Base-by-base conservation (phyloP, 2,113 vertebrate genomes). In the Limanda limanda region DNA sequence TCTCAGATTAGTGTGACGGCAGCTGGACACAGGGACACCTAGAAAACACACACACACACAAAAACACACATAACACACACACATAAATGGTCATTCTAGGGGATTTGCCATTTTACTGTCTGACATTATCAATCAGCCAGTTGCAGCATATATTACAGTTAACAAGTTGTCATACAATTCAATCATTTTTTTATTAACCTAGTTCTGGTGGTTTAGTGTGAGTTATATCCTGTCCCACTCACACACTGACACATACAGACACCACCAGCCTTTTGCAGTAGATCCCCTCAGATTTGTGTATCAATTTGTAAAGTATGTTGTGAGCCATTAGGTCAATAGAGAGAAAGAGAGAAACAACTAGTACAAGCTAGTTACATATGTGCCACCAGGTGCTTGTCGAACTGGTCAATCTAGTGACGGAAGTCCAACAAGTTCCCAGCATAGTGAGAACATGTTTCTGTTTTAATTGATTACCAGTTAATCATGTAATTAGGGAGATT, bases 1-100 rank as follows among this genome's bases (percentile, higher is more conserved):
- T 37, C 40, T 51, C 45, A 85, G 77, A 88, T 88, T 71, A 81
- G 82, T 64, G 69, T 1, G 11, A 71, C 51, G 58, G 79, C 83
- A 84, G 74, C 82, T 87, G 81, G 51, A 68, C 84, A n/a, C 24
- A 17, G 25, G 67, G 62, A 61, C 68, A 68, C 45, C 52, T 71
- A 20, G 57, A 7, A 25, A 18, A 52, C 35, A 66, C 51, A 52
- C 20, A n/a, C 8, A 52, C 51, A n/a, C 51, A n/a, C 51, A 52
- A 8, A 52, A 20, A 52, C 20, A 52, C 20, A 52, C 7, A 14
- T 54, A 10, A 45, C 40, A 10, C 25, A 27, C 3, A 27, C 25
- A 27, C 25, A n/a, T 37, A 57, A 17, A 24, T n/a, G 3, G 6
- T 45, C 11, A 52, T 60, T 59, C n/a, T 55, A 23, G 2, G n/a